Percentiles rank a stretch among this genome's conserved stretches.
These are phyloP conservation scores for Darevskia mixta DNA, from an alignment of 2,797 vertebrate genomes.

Conservation along the genomic window DNA sequence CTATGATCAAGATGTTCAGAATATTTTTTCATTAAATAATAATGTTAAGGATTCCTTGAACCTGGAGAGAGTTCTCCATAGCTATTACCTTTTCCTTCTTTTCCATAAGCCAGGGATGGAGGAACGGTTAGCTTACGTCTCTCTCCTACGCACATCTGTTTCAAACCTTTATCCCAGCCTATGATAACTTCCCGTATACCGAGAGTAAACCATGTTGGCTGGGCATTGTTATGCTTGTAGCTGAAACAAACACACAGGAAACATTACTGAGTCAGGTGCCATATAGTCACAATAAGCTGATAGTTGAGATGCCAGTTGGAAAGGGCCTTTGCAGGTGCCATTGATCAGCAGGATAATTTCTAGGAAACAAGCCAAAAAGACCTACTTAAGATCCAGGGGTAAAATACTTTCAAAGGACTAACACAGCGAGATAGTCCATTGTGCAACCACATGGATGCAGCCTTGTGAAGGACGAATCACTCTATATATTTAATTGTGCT, in stretches of 20 bases:
- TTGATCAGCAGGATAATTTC: too few relatives aligned
- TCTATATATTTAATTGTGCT: too few relatives aligned
- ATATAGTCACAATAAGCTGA: too few relatives aligned
- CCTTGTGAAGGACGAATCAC: too few relatives aligned
- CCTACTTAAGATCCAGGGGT: too few relatives aligned
- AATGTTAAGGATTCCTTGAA: not conserved
- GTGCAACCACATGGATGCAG: too few relatives aligned
- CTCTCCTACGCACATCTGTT: slow-evolving; percentile 93
- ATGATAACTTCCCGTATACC: slow-evolving; percentile 90
- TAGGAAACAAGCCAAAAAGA: too few relatives aligned
- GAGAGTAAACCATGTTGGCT: slow-evolving; percentile 96
- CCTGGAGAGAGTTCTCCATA: not conserved
- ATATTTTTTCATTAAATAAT: slow-evolving; percentile 14
- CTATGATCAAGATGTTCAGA: not conserved
- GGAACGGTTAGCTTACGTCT: slow-evolving; percentile 91
- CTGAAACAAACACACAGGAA: slow-evolving; percentile 76
- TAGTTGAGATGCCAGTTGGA: too few relatives aligned
- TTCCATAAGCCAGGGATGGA: slow-evolving; percentile 91
- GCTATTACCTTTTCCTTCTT: slow-evolving; percentile 93
- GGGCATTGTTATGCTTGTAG: slow-evolving; percentile 87
- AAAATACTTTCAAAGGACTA: too few relatives aligned
- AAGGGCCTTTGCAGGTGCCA: too few relatives aligned
- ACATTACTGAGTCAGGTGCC: not conserved
- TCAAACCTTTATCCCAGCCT: slow-evolving; percentile 94
- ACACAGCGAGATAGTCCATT: too few relatives aligned